Evolutionary conservation across 2,113 vertebrate species (phyloP), one percentile per base, ranked within the genome.

Genomic region (Australoheros scitulus): DNA sequence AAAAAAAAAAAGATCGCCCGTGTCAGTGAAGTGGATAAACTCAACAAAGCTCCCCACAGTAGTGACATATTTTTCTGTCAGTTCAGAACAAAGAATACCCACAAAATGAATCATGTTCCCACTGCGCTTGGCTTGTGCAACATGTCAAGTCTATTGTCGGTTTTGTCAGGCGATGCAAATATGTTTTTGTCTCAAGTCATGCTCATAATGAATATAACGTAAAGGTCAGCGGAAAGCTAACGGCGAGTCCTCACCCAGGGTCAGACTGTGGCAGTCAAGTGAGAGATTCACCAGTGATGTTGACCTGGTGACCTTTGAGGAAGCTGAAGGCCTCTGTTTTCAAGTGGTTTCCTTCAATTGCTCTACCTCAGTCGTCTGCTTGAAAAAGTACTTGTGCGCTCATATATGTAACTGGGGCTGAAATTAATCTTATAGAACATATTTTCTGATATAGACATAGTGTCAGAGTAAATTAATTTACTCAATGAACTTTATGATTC

Each of bases 261-360:
- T 61, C 78, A 56, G 93, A 86, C 79, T 93, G 83, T 93, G 68
- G 41, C 93, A 91, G 84, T 77, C 57, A 78, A 84, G 87, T 91
- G 92, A 87, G 86, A 94, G 80, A 89, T 91, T 92, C 60, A 70
- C 76, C 29, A 55, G 58, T 68, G 79, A 78, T 85, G 77, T 78
- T 88, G 77, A 83, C 58, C 78, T 50, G 52, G 36, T 91, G 79
- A 82, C 76, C 77, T 82, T 26, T 86, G 65, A 24, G 55, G 86
- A 78, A 86, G 55, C 20, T 18, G 20, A n/a, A n/a, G 34, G 56
- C 5, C 22, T 64, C 26, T 79, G 52, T 29, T 60, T 65, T 38
- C 24, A 76, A n/a, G 38, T 60, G n/a, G 22, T 68, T 76, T 75
- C 22, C 41, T 11, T 65, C 24, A 22, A 6, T 52, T 15, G 63